Conservation (phyloP, 2,113 vertebrate species). For the Larimichthys polyactis region DNA sequence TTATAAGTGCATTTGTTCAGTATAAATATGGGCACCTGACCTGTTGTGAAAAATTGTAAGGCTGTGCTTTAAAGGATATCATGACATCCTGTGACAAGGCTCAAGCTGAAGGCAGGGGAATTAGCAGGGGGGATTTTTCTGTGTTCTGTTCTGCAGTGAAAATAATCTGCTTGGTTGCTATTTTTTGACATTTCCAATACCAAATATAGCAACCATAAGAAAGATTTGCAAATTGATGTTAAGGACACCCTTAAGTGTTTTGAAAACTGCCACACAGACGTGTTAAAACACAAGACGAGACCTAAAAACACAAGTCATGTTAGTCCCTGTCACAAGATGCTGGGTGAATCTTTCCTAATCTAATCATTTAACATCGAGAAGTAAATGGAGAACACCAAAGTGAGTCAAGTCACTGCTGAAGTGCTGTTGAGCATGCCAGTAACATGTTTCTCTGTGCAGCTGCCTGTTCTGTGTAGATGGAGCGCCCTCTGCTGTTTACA, state of each 20-base stretch:
- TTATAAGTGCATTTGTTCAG: not conserved
- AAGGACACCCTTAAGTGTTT: not conserved
- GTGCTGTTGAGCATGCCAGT: not conserved
- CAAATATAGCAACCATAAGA: too few relatives aligned
- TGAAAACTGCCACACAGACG: not conserved
- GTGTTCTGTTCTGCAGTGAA: not conserved
- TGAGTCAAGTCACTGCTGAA: constrained; percentile 10
- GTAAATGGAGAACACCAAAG: too few relatives aligned
- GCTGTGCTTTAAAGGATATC: not conserved
- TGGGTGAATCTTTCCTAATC: not conserved
- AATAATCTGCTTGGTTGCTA: not conserved
- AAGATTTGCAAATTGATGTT: not conserved
- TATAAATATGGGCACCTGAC: not conserved
- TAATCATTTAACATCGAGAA: too few relatives aligned
- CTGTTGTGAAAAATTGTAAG: not conserved
- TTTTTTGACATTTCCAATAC: not conserved
- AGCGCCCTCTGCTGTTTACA: constrained; percentile 65
- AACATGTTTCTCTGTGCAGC: not conserved
- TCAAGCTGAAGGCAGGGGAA: not conserved
- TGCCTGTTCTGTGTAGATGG: constrained; percentile 21
- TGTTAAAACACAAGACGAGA: not conserved
- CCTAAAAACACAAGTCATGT: too few relatives aligned
- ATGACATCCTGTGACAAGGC: not conserved
- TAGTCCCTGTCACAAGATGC: not conserved
- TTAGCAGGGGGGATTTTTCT: not conserved